Evolutionary conservation across 2,797 vertebrate genomes (phyloP), one percentile per base, ranked within the genome.

Genomic region (Anas georgica): DNA sequence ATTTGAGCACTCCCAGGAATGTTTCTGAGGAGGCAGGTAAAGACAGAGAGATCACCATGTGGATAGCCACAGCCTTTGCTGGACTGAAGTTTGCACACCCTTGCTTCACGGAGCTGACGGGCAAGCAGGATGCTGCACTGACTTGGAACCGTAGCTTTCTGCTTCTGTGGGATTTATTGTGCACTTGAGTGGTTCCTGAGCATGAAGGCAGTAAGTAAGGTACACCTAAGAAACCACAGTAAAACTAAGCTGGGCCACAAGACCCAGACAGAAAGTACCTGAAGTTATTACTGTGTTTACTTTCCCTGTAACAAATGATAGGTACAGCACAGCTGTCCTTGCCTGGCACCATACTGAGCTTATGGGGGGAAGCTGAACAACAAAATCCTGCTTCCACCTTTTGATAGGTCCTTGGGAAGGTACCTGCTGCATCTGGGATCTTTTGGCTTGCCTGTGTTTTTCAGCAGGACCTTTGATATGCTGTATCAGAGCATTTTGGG

Each of bases 141-240:
- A 54, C 70, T 81, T 3, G 4, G 80, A 83, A 28, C 45, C 55
- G 17, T 37, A 82, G 33, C 67, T 76, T 91, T 91, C 62, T 77
- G 70, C 54, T 93, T 87, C 91, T 87, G 39, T 26, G 63, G 60
- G 67, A 88, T 84, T 90, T 69, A 76, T 64, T 75, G 83, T 52
- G 86, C 41, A 62, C 25, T 81, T 10, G 12, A 67, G 39, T 67
- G 68, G 78, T 70, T 91, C 26, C 48, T 12, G 8, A 52, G 48
- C 20, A 7, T 2, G 10, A 58, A 13, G 29, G 69, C 25, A 70
- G 28, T 73, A 72, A 94, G 62, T 16, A 88, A 84, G 90, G 58
- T 50, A 67, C n/a, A 50, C 37, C 43, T 33, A 72, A 83, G 70
- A 88, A 91, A 77, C 54, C 31, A 39, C 22, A 33, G 45, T 60